Evolutionary conservation across 2,888 invertebrate species (phyloP).

Genomic region (Apotomis capreana): DNA sequence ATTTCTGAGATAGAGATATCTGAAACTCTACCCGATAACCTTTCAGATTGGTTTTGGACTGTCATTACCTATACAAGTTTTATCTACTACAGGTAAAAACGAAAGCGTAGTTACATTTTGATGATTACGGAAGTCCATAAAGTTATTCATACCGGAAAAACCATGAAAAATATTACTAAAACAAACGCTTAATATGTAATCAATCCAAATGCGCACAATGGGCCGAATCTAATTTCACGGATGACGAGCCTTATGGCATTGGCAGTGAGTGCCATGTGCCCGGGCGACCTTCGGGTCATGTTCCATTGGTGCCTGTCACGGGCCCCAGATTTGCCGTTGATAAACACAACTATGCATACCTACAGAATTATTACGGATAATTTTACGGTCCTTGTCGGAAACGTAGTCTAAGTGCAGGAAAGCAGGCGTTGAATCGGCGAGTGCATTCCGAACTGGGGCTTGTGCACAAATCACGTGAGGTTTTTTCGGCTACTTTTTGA

Average conservation of each 20-base stretch:
- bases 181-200: constrained; percentile 25
- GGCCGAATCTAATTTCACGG: constrained; percentile 24
- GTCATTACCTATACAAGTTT: too few species aligned
- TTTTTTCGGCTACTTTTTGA: too few species aligned
- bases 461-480: too few species aligned
- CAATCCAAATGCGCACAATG: constrained; percentile 19
- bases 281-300: not conserved
- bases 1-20: too few species aligned
- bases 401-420: not conserved
- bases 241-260: constrained; percentile 10
- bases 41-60: too few species aligned
- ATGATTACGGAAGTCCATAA: not conserved
- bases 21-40: too few species aligned
- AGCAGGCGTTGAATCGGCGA: not conserved
- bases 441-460: not conserved
- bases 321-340: not conserved
- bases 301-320: not conserved
- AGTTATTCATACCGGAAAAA: not conserved
- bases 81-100: too few species aligned
- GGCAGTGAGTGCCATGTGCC: constrained; percentile 3
- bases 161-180: constrained; percentile 7
- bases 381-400: not conserved
- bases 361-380: not conserved
- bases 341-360: not conserved
- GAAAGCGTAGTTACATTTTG: too few species aligned